Evolutionary conservation across 1,140 invertebrate species (phyloP).

Genomic region (Lasaia peninsularis): DNA sequence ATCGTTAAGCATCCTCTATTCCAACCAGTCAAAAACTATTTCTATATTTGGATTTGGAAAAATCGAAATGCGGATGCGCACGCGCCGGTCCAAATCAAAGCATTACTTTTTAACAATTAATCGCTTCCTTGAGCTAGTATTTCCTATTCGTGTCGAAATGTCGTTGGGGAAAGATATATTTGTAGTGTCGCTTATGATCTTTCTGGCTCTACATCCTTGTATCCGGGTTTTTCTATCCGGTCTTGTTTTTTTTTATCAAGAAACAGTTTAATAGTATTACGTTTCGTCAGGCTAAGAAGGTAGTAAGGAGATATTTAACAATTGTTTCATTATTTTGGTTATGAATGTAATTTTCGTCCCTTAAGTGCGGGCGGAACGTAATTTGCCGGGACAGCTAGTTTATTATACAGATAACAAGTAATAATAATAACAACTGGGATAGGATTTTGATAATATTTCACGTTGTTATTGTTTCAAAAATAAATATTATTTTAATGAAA

Average conservation of each 20-base stretch:
- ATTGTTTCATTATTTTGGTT: too few relatives aligned
- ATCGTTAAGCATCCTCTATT: conserved; percentile 51
- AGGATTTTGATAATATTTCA: too few relatives aligned
- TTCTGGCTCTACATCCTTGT: conserved; percentile 14
- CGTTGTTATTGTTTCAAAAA: too few relatives aligned
- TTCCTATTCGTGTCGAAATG: conserved; percentile 44
- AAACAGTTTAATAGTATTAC: background rate
- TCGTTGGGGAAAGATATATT: conserved; percentile 34
- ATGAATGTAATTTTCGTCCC: too few relatives aligned
- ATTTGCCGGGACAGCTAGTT: too few relatives aligned
- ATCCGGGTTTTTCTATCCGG: conserved; percentile 12
- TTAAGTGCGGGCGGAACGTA: too few relatives aligned
- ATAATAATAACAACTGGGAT: too few relatives aligned
- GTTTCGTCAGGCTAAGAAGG: too few relatives aligned
- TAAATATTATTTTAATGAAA: too few relatives aligned
- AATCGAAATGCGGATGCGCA: conserved; percentile 38
- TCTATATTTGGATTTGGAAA: conserved; percentile 45
- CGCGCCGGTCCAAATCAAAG: conserved; percentile 28
- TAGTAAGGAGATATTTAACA: too few relatives aligned
- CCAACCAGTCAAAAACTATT: conserved; percentile 33
- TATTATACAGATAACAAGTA: too few relatives aligned
- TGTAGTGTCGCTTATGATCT: conserved; percentile 19
- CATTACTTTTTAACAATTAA: conserved; percentile 49
- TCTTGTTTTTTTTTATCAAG: background rate
- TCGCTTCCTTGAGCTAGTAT: conserved; percentile 42